A percentile compares a stretch with the other conserved stretches of the same genome.
These are phyloP conservation scores for Tapera naevia DNA, from an alignment of 2,797 vertebrate species.

Conservation along the genomic window DNA sequence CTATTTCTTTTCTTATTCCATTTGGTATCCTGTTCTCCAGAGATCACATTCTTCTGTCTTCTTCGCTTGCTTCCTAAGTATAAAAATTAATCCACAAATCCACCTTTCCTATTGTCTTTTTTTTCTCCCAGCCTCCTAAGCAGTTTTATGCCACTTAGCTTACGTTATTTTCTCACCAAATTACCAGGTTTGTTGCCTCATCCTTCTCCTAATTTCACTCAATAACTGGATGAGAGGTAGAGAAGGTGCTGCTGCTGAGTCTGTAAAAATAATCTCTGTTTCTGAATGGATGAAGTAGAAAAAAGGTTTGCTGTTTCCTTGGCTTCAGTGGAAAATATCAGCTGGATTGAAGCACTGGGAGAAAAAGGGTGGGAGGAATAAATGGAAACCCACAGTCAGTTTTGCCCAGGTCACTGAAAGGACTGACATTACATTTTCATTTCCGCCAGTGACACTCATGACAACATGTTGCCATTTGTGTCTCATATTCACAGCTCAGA, in stretches of 20 bases:
- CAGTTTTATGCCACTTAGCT: not conserved
- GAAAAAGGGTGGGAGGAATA: not conserved
- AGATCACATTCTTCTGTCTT: not conserved
- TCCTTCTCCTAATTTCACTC: not conserved
- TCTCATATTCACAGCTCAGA: not conserved
- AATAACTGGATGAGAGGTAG: not conserved
- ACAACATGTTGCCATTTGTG: rapidly evolving
- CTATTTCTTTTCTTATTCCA: not conserved
- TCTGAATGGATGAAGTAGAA: not conserved
- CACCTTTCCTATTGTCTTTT: not conserved
- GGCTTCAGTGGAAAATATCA: not conserved
- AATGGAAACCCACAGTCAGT: not conserved
- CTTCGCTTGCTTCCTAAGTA: not conserved
- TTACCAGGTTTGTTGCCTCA: not conserved
- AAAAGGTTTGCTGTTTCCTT: not conserved
- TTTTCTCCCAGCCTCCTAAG: not conserved
- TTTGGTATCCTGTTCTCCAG: not conserved
- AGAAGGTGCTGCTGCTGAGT: not conserved
- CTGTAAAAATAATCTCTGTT: not conserved
- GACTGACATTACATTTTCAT: not conserved
- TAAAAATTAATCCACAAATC: not conserved
- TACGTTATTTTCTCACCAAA: not conserved
- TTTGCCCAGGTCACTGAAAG: not conserved
- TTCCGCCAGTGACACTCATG: not conserved
- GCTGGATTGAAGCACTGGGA: not conserved